Conservation (phyloP, 2,888 invertebrate species). For the Dusona sp. region DNA sequence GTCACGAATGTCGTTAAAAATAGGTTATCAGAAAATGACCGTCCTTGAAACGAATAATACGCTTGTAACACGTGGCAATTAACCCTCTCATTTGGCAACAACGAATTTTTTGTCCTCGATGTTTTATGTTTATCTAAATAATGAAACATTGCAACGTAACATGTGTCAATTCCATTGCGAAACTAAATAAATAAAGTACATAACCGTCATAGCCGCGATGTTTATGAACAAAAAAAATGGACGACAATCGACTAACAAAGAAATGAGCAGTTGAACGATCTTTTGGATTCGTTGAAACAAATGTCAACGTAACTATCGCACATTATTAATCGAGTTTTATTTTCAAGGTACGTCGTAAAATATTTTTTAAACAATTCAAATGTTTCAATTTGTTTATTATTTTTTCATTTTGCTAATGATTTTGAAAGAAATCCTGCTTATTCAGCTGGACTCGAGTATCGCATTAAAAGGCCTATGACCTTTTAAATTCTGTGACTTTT, state of each 20-base stretch:
- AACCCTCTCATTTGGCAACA: background rate
- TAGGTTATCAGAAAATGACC: background rate
- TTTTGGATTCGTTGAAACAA: background rate
- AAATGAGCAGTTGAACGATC: background rate
- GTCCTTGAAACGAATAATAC: background rate
- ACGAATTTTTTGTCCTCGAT: background rate
- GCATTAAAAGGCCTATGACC: too few relatives aligned
- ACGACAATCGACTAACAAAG: background rate
- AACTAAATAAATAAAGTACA: background rate
- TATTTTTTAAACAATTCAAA: background rate
- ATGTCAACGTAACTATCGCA: background rate
- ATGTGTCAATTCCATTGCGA: background rate
- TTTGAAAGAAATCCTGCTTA: too few relatives aligned
- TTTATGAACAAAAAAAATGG: background rate
- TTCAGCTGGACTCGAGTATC: too few relatives aligned
- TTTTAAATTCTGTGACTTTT: too few relatives aligned
- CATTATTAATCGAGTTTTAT: background rate
- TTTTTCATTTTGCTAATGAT: background rate
- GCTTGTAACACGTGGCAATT: constrained; percentile 5
- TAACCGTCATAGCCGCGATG: background rate
- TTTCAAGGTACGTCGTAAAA: background rate
- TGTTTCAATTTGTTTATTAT: background rate
- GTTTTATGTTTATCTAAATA: background rate
- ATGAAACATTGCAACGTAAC: background rate
- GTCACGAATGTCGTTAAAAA: background rate